These are phyloP conservation scores for Oikopleura dioica DNA, from an alignment of 23 tunicate genomes.

Conservation along the genomic window DNA sequence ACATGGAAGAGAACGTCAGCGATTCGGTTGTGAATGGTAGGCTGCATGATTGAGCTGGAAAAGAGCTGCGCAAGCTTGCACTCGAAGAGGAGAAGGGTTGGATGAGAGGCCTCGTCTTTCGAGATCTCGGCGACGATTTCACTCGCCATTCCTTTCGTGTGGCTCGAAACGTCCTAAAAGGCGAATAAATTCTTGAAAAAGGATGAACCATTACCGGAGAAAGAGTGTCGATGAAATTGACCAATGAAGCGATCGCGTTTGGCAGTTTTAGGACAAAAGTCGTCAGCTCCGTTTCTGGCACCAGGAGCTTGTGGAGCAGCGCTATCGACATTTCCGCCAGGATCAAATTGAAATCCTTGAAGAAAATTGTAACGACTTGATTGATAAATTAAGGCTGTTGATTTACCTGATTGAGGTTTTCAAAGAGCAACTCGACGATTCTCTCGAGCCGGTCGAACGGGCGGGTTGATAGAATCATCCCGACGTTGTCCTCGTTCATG, in stretches of 20 bases:
- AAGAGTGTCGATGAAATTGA: no score
- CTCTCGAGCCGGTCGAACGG: background rate
- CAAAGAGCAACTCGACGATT: background rate
- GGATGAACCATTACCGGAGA: no score
- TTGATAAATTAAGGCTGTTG: no score
- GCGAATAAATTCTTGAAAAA: no score
- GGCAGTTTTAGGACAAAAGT: no score
- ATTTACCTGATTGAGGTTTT: conserved; percentile 2
- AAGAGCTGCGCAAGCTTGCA: background rate
- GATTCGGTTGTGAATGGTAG: background rate
- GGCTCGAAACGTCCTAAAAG: background rate
- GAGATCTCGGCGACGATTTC: background rate
- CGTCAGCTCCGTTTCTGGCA: conserved; percentile 6
- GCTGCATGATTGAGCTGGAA: background rate
- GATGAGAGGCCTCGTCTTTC: background rate
- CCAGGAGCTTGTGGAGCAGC: background rate
- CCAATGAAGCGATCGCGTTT: no score
- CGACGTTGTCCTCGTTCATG: background rate
- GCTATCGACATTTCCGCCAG: conserved; percentile 8
- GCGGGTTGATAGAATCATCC: background rate
- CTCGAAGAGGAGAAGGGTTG: background rate
- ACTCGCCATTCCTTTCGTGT: background rate
- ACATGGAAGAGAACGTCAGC: background rate
- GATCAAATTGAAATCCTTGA: background rate
- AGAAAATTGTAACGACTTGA: background rate